A percentile compares a stretch with the other conserved stretches of the same genome.
These are phyloP conservation scores for Drosophila birchii DNA, from an alignment of 2,888 invertebrate species.

Conservation along the genomic window DNA sequence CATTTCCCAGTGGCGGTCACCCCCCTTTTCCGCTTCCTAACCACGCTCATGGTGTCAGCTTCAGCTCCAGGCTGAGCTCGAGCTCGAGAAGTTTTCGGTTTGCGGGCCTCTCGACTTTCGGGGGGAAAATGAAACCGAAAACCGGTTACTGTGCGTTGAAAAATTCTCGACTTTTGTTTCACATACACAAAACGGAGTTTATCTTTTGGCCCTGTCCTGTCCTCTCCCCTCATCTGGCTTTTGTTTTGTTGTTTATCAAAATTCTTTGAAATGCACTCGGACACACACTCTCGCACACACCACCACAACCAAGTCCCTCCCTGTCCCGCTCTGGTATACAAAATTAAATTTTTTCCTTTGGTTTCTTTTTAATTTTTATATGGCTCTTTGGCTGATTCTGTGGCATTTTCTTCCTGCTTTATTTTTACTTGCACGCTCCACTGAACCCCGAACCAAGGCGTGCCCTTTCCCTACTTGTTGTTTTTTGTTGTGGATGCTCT, in stretches of 20 bases:
- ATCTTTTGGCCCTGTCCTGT: conserved; percentile 57
- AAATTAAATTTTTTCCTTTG: conserved; percentile 62
- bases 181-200: conserved; percentile 74
- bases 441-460: conserved; percentile 57
- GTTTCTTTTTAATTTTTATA: conserved; percentile 67
- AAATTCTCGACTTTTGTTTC: conserved; percentile 79
- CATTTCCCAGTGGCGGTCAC: conserved; percentile 6
- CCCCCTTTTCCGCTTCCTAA: conserved; percentile 23
- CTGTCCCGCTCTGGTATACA: conserved; percentile 43
- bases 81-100: conserved; percentile 23
- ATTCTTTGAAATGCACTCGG: conserved; percentile 79
- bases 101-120: conserved; percentile 13
- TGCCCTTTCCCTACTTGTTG: conserved; percentile 27
- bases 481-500: conserved; percentile 12
- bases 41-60: conserved; percentile 52
- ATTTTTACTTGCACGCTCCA: conserved; percentile 63
- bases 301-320: conserved; percentile 10
- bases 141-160: conserved; percentile 66
- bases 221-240: conserved; percentile 18
- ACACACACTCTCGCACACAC: conserved; percentile 28
- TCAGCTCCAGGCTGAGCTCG: conserved; percentile 9
- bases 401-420: conserved; percentile 70
- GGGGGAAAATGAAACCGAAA: conserved; percentile 56
- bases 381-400: conserved; percentile 69
- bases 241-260: conserved; percentile 70